Base-by-base conservation (phyloP, 2,888 invertebrate species). In the Pandemis corylana region DNA sequence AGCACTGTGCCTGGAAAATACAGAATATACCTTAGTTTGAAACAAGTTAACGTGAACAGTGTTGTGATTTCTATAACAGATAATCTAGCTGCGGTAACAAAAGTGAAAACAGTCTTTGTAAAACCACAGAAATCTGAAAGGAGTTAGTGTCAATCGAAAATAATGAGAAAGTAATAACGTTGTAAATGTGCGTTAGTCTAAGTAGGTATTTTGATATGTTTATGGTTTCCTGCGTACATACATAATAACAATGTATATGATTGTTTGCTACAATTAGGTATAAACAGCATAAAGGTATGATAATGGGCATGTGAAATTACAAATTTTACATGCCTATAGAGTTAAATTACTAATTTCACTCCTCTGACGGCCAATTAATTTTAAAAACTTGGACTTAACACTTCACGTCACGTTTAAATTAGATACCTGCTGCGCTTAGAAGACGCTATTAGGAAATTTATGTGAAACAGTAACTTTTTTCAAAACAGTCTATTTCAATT, bases 91-190 rank as follows among this genome's bases (percentile, higher is more conserved):
- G 75, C 56, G 75, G 75, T 67, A 62, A 53, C 62, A 53, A 71
- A 67, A 67, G 75, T 67, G 74, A 75, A 75, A 75, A 70, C 62
- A 56, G 36, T 41, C n/a, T 63, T 41, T 36, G 62, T 56, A 36
- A 70, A 75, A 75, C 70, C 70, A 63, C 75, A 75, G 70, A 70
- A 74, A 75, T 67, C 70, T 56, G 70, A 66, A 75, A 53, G 56
- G 63, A 64, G 41, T 68, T 56, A 72, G 49, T 62, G 44, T 56
- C 46, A 46, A 49, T 46, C 36, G 13, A 20, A 36, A 67, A 20
- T 67, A 67, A 69, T 28, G 46, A 75, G 70, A 69, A 61, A 75
- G 70, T 75, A 51, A 70, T 46, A 46, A 10, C 70, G 53, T 68
- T 68, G 68, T 56, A 56, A 69, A 10, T 70, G 66, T 64, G 28